Conservation (phyloP, 2,888 invertebrate species). For the Cerastis rubricosa region DNA sequence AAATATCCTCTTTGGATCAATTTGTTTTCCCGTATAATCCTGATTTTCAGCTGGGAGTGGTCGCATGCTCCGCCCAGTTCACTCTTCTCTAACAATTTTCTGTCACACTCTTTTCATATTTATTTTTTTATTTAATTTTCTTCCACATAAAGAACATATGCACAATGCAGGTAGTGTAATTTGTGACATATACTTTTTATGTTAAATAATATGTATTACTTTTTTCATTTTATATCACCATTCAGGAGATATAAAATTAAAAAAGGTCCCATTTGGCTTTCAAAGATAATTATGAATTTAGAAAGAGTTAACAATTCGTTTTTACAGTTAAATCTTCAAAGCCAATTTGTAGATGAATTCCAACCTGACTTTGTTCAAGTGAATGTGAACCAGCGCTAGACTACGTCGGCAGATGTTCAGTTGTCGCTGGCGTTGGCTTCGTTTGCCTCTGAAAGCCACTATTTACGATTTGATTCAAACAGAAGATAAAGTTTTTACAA, state of each 20-base stretch:
- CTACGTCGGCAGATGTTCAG: background rate
- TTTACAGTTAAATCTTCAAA: background rate
- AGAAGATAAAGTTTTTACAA: slow-evolving; percentile 18
- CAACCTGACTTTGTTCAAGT: background rate
- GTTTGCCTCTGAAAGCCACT: slow-evolving; percentile 20
- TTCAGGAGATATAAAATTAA: background rate
- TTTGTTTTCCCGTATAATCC: slow-evolving; percentile 76
- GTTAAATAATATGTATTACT: background rate
- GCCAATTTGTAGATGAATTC: background rate
- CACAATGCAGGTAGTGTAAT: background rate
- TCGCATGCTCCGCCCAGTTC: slow-evolving; percentile 72
- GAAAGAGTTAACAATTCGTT: background rate
- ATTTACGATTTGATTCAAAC: slow-evolving; percentile 25
- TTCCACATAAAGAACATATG: background rate
- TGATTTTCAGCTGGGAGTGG: slow-evolving; percentile 75
- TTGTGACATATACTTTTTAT: background rate
- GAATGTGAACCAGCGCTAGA: background rate
- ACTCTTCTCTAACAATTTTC: slow-evolving; percentile 65
- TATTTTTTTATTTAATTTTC: slow-evolving; percentile 7
- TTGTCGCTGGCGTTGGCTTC: background rate
- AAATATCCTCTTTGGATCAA: slow-evolving; percentile 75
- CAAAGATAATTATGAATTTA: background rate
- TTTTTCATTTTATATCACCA: too few relatives aligned
- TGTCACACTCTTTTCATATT: slow-evolving; percentile 64
- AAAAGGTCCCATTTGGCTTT: background rate